A percentile compares a stretch with the other conserved stretches of the same genome.
phyloP scores from a whole-genome alignment of 2,888 invertebrate species.

The Pedicia rivosa region DNA sequence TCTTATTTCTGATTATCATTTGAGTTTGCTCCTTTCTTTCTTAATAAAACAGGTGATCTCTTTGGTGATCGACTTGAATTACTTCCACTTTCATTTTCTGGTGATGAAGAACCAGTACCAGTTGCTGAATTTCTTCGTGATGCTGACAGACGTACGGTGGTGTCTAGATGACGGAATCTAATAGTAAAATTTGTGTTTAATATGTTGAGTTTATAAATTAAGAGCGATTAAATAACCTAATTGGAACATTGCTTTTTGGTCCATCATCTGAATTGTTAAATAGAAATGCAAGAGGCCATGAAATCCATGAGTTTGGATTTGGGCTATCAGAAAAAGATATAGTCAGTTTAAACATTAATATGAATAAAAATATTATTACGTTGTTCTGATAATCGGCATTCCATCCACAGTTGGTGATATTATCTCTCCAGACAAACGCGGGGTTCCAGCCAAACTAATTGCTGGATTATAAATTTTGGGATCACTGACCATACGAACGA shows the following conservation, averaged over 20 bases:
- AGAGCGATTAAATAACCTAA: slow-evolving; percentile 50
- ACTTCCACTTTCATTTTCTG: slow-evolving; percentile 33
- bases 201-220: slow-evolving; percentile 4
- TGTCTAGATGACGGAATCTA: slow-evolving; percentile 76
- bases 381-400: slow-evolving; percentile 26
- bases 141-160: slow-evolving; percentile 60
- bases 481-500: slow-evolving; percentile 95
- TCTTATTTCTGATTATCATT: not conserved
- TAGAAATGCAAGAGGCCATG: slow-evolving; percentile 80
- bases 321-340: not conserved
- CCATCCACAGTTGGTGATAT: slow-evolving; percentile 24
- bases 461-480: slow-evolving; percentile 92
- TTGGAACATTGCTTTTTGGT: slow-evolving; percentile 50
- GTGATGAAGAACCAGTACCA: slow-evolving; percentile 48
- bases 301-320: slow-evolving; percentile 68
- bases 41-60: slow-evolving; percentile 31
- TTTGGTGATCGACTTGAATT: slow-evolving; percentile 32
- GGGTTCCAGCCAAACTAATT: slow-evolving; percentile 59
- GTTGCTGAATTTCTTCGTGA: slow-evolving; percentile 40
- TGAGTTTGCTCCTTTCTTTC: slow-evolving; percentile 9
- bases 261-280: slow-evolving; percentile 63
- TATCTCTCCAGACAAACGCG: slow-evolving; percentile 28
- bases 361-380: slow-evolving; percentile 15
- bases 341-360: too few relatives aligned
- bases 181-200: slow-evolving; percentile 7